Conservation (phyloP, 2,888 invertebrate species). For the Plemyria rubiginata region DNA sequence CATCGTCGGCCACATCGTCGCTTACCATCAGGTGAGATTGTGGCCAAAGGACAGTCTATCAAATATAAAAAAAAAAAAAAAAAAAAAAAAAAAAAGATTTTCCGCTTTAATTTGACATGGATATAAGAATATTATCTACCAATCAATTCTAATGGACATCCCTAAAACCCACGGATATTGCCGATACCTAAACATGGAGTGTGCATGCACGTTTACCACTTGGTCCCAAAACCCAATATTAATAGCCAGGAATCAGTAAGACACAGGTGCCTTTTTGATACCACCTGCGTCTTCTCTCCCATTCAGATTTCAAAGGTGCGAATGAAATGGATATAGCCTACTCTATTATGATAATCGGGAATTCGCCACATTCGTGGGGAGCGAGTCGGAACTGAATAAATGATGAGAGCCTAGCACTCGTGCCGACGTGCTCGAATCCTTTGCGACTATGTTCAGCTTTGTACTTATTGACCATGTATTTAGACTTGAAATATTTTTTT, state of each 20-base stretch:
- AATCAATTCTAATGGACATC: neutral
- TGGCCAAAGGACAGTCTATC: too few relatives aligned
- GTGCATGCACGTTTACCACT: neutral
- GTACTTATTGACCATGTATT: too few relatives aligned
- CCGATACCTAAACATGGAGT: neutral
- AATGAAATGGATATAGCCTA: conserved; percentile 37
- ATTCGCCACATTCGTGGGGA: conserved; percentile 68
- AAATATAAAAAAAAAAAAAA: too few relatives aligned
- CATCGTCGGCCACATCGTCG: too few relatives aligned
- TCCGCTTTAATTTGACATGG: too few relatives aligned
- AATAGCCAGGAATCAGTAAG: conserved; percentile 17
- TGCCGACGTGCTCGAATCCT: neutral
- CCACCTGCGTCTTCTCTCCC: conserved; percentile 21
- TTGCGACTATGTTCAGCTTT: too few relatives aligned
- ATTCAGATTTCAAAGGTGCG: conserved; percentile 28
- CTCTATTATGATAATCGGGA: conserved; percentile 79
- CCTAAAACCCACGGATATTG: neutral
- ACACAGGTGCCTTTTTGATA: neutral
- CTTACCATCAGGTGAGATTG: too few relatives aligned
- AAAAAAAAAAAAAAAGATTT: too few relatives aligned
- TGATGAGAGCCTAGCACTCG: conserved; percentile 54
- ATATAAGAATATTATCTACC: too few relatives aligned
- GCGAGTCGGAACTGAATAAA: conserved; percentile 64
- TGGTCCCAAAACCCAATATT: conserved; percentile 15
- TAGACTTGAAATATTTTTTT: too few relatives aligned